Evolutionary conservation across 1,140 invertebrate genomes (phyloP).

Genomic region (Adelges cooleyi): DNA sequence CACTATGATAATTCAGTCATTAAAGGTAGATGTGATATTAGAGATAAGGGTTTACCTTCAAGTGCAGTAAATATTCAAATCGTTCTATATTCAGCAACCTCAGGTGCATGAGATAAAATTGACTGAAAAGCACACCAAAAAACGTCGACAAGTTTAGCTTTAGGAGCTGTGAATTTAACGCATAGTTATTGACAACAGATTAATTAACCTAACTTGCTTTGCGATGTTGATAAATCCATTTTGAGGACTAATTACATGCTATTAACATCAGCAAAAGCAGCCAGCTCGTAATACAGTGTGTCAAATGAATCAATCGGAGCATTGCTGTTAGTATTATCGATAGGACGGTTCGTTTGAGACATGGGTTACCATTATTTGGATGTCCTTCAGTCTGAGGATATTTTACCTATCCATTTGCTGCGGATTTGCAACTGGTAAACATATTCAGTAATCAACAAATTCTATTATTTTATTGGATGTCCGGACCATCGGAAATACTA

Average conservation of each 20-base stretch:
- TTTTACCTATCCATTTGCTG: too few species aligned
- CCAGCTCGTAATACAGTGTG: neutral
- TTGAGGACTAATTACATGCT: too few species aligned
- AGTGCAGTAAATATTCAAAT: neutral
- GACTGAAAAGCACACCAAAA: neutral
- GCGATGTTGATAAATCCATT: neutral
- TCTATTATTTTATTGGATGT: too few species aligned
- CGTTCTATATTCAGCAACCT: neutral
- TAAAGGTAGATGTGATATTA: neutral
- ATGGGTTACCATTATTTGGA: neutral
- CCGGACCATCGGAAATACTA: too few species aligned
- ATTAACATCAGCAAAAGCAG: neutral
- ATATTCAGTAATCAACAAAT: too few species aligned
- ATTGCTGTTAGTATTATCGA: neutral
- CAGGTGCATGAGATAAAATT: neutral
- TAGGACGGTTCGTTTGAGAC: neutral
- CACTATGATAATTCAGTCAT: neutral
- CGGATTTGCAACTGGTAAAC: too few species aligned
- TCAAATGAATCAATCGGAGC: neutral
- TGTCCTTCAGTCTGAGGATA: too few species aligned
- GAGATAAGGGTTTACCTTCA: neutral
- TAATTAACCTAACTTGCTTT: too few species aligned
- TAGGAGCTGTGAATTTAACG: neutral
- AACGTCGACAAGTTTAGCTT: neutral
- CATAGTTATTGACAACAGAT: too few species aligned